Evolutionary conservation across 2,113 vertebrate species (phyloP), one percentile per base, ranked within the genome.

Genomic region (Saguinus imperator): DNA sequence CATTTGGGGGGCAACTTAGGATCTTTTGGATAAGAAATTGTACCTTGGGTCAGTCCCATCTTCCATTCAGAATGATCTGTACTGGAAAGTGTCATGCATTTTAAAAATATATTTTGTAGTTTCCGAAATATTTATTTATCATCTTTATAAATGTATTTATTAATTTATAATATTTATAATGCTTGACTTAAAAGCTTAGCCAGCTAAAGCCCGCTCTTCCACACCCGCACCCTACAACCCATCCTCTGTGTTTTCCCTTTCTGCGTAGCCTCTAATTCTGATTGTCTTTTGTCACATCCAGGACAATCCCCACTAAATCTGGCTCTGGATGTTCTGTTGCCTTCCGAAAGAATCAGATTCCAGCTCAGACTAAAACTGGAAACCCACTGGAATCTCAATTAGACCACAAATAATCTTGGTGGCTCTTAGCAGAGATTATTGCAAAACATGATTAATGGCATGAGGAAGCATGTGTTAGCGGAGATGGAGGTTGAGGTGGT

Each of bases 211-310:
- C n/a, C 8, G 0, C 40, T 7, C 23, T 72, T 27, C 70, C 40
- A 25, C 13, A 11, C 5, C 5, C 58, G 45, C 13, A 6, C 3
- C 1, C 58, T 18, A 4, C 0, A 0, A 45, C 23, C 6, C 0
- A 0, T 27, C 73, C 29, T 32, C 48, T 35, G 55, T 29, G 32
- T 77, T 48, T 50, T 11, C 17, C 27, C 50, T 37, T 77, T 50
- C 72, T 20, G 14, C 35, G 61, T 18, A 50, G 40, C 73, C 61
- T 86, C 64, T 58, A 13, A 25, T 48, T 77, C 64, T 4, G 4
- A 48, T 3, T 9, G 4, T 25, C 57, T 91, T 58, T 58, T 23
- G 40, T 50, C 87, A 35, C 0, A 10, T 35, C 35, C 12, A 72
- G 72, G 75, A 52, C 82, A 43, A 6, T 86, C 81, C 61, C 73